These are phyloP conservation scores for Araneus ventricosus DNA, from an alignment of 1,140 invertebrate species.

Conservation along the genomic window DNA sequence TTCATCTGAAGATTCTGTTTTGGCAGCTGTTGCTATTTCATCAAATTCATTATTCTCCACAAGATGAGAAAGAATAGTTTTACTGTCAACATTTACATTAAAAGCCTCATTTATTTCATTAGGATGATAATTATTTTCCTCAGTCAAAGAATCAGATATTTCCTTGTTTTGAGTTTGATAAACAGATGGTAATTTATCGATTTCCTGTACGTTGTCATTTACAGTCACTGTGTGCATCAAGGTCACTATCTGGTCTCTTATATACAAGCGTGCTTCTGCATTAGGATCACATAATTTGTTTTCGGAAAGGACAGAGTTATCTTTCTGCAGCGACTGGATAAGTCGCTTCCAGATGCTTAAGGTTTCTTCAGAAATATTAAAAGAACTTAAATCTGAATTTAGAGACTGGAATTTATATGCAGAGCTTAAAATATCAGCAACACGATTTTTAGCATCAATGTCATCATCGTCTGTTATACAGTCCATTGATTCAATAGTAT, in stretches of 20 bases:
- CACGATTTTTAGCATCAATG: conserved; percentile 10
- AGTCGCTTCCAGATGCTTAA: conserved; percentile 77
- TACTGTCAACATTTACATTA: conserved; percentile 40
- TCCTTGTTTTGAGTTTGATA: background rate
- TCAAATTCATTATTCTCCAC: background rate
- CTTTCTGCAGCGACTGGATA: conserved; percentile 78
- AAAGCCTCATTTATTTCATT: conserved; percentile 66
- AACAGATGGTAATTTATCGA: background rate
- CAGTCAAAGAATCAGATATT: background rate
- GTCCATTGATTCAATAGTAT: conserved; percentile 76
- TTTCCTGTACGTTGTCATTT: conserved; percentile 22
- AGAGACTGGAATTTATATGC: conserved; percentile 18
- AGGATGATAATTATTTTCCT: background rate
- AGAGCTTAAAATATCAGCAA: conserved; percentile 32
- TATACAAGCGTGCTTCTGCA: conserved; percentile 94
- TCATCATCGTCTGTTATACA: conserved; percentile 74
- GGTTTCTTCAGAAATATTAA: conserved; percentile 76
- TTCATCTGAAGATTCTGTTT: conserved; percentile 70
- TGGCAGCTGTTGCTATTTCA: background rate
- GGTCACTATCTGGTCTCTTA: conserved; percentile 91
- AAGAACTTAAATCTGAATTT: conserved; percentile 37
- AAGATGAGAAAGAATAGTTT: background rate
- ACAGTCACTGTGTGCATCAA: conserved; percentile 93
- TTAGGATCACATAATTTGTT: conserved; percentile 50
- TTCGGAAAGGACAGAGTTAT: conserved; percentile 78